Evolutionary conservation across 2,797 vertebrate genomes (phyloP).

Genomic region (Hydrocynus forskahlii): DNA sequence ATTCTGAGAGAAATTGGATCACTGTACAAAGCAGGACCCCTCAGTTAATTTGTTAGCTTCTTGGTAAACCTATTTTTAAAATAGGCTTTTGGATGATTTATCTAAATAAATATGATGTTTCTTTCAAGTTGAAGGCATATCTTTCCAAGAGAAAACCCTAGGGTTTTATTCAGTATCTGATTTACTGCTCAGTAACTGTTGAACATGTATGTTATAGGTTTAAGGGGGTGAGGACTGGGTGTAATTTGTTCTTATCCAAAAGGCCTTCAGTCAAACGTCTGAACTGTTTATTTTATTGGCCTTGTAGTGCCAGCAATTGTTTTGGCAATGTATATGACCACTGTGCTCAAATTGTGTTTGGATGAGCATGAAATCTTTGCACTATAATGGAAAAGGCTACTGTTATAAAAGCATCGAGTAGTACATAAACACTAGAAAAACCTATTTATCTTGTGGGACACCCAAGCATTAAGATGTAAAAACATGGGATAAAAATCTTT

Average conservation of each 20-base stretch:
- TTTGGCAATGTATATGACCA: not conserved
- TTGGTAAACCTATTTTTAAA: not conserved
- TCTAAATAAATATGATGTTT: not conserved
- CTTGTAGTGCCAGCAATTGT: not conserved
- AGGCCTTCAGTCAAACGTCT: not conserved
- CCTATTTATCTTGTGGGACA: not conserved
- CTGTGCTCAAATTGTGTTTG: not conserved
- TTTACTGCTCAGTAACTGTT: too few species aligned
- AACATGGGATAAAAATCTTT: too few species aligned
- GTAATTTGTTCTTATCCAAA: too few species aligned
- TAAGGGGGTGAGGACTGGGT: too few species aligned
- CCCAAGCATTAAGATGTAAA: too few species aligned
- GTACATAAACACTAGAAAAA: not conserved
- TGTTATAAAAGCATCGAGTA: not conserved
- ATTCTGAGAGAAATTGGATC: not conserved
- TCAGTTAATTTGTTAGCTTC: slow-evolving; percentile 6
- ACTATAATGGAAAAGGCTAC: too few species aligned
- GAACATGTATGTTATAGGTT: too few species aligned
- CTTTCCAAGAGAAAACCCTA: not conserved
- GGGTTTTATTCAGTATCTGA: not conserved
- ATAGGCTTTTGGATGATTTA: not conserved
- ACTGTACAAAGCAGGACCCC: not conserved
- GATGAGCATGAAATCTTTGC: not conserved
- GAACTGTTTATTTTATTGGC: too few species aligned
- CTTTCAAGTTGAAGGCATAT: not conserved